Base-by-base conservation (phyloP, 2,888 invertebrate species). In the Ephialtes manifestator region DNA sequence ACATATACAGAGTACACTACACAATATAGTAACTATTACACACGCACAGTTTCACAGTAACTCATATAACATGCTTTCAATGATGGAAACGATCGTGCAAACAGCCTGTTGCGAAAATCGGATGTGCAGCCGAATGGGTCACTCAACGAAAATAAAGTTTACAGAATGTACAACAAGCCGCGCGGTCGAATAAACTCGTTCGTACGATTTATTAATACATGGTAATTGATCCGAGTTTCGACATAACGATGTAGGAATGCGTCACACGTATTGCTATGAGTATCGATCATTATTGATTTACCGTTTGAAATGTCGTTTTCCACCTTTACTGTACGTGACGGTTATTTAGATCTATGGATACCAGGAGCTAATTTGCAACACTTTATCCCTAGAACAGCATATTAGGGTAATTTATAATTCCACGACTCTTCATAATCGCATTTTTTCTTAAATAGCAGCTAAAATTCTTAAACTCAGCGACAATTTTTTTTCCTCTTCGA, bases 241-340 rank as follows among this genome's bases (percentile, higher is more conserved):
- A 65, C 24, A 51, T 35, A 39, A 51, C 76, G 43, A 53, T 53
- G 48, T 15, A 20, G 46, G 63, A 75, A 81, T 81, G 58, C 58
- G 68, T 75, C 48, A 35, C 58, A 35, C n/a, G n/a, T n/a, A n/a
- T 35, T 24, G 43, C 20, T 55, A 43, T 4, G 20, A 35, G 11
- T 35, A 67, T 71, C 58, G 51, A 71, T 20, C 71, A 68, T 68
- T 74, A 74, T 51, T 65, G 55, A 74, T 60, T 74, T 67, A 76
- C 48, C 81, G 63, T 51, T 81, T 28, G 63, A 5, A 75, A 76
- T 20, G 24, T 53, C 51, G 18, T 31, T 71, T 70, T 60, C 8
- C 46, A 60, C 46, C 4, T 60, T 46, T 20, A 70, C 18, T 60
- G 48, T 48, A 70, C 13, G 13, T 13, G 31, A 63, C 24, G n/a